Evolutionary conservation across 2,113 vertebrate species (phyloP).

Genomic region (Oenanthe melanoleuca): DNA sequence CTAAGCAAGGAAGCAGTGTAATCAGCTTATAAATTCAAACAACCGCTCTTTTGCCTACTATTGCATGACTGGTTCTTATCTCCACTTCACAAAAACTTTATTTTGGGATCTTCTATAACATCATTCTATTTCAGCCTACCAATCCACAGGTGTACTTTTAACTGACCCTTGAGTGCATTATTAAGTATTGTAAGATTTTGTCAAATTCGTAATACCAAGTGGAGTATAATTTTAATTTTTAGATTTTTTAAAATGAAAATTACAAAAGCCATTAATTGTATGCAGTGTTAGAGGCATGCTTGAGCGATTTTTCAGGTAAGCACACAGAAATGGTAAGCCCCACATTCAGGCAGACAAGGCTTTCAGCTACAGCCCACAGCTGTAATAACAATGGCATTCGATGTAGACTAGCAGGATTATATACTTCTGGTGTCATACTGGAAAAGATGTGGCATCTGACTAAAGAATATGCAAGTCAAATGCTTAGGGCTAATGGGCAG

Average conservation of each 20-base stretch:
- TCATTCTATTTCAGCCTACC: neutral
- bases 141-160: neutral
- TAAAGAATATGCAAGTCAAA: neutral
- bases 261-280: neutral
- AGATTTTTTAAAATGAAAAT: neutral
- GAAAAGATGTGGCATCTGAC: neutral
- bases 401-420: neutral
- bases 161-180: neutral
- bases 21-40: neutral
- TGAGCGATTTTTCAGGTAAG: slow-evolving; percentile 16
- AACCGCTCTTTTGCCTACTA: neutral
- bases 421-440: neutral
- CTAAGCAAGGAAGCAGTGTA: neutral
- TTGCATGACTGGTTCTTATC: neutral
- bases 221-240: slow-evolving; percentile 12
- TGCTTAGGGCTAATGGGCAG: neutral
- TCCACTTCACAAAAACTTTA: neutral
- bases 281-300: neutral
- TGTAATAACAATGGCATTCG: neutral
- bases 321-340: neutral
- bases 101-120: neutral
- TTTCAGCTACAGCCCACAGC: slow-evolving; percentile 29
- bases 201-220: neutral
- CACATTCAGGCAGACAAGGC: neutral
- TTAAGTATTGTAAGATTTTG: slow-evolving; percentile 12